These are phyloP conservation scores for Equus przewalskii DNA, from an alignment of 2,113 vertebrate species.

Conservation along the genomic window DNA sequence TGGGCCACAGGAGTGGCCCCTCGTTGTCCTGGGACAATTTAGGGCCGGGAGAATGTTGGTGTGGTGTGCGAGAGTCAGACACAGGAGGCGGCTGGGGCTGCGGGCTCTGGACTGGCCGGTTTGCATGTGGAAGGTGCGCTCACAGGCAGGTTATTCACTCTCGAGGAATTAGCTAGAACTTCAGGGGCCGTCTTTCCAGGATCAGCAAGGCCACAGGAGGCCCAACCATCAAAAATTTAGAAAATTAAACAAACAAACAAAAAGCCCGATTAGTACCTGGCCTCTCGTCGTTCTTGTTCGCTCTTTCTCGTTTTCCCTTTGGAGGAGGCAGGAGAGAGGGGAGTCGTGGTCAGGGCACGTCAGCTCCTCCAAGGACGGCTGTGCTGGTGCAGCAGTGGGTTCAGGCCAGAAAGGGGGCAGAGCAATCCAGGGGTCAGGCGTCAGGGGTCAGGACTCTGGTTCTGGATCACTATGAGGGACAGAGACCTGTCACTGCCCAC, in stretches of 20 bases:
- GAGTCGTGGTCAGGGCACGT: not conserved
- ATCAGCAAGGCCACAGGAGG: too few species aligned
- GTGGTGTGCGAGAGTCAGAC: not conserved
- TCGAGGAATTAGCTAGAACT: not conserved
- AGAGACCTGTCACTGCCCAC: not conserved
- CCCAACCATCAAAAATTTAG: not conserved
- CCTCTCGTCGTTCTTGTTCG: not conserved
- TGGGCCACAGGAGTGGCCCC: not conserved
- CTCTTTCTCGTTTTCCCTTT: not conserved
- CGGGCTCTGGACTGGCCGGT: not conserved
- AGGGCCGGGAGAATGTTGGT: not conserved
- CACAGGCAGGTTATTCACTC: not conserved
- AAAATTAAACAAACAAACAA: not conserved
- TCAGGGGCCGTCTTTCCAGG: not conserved
- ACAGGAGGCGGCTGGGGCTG: not conserved
- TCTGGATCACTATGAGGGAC: not conserved
- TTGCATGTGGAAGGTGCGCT: not conserved
- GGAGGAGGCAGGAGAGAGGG: not conserved
- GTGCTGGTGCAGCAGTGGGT: not conserved
- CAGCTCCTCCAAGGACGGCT: not conserved
- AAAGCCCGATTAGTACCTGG: not conserved
- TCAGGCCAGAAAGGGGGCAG: not conserved
- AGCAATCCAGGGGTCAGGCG: not conserved
- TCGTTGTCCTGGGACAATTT: not conserved
- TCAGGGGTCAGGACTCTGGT: not conserved